Evolutionary conservation across 92 coral and sea anemone species (phyloP).

Genomic region (Zoanthus sociatus): DNA sequence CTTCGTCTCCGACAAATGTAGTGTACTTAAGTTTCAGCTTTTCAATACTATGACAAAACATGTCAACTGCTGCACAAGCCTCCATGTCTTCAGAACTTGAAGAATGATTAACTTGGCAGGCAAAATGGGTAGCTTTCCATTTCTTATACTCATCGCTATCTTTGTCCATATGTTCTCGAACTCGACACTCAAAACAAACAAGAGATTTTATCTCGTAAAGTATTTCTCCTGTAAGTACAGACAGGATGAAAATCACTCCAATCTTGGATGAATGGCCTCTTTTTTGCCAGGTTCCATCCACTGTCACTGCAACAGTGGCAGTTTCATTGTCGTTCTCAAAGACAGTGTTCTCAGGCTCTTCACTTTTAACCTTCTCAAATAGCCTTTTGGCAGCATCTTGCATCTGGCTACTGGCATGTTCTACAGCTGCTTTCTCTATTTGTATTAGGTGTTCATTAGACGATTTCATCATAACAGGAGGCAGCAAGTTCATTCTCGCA

Average conservation of each 20-base stretch:
- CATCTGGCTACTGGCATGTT: conserved; percentile 30
- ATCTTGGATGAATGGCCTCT: conserved; percentile 9
- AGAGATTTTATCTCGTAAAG: conserved; percentile 50
- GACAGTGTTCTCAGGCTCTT: conserved; percentile 1
- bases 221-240: conserved; percentile 56
- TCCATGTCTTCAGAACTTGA: conserved; percentile 4
- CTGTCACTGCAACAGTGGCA: conserved; percentile 2
- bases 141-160: conserved; percentile 38
- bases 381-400: conserved; percentile 54
- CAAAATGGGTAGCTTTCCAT: conserved; percentile 53
- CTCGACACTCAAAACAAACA: conserved; percentile 53
- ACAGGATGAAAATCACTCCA: background rate
- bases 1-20: background rate
- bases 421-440: conserved; percentile 16
- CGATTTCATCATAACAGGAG: conserved; percentile 55
- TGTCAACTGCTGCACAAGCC: conserved; percentile 1
- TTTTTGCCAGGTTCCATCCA: conserved; percentile 5
- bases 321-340: background rate
- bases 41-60: background rate
- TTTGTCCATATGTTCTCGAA: conserved; percentile 39
- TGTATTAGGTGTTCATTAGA: background rate
- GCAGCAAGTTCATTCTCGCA: conserved; percentile 63
- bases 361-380: conserved; percentile 17
- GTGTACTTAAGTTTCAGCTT: conserved; percentile 5
- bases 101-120: background rate